These are phyloP conservation scores for Limnothrissa miodon DNA, from an alignment of 2,113 vertebrate species.

Conservation along the genomic window DNA sequence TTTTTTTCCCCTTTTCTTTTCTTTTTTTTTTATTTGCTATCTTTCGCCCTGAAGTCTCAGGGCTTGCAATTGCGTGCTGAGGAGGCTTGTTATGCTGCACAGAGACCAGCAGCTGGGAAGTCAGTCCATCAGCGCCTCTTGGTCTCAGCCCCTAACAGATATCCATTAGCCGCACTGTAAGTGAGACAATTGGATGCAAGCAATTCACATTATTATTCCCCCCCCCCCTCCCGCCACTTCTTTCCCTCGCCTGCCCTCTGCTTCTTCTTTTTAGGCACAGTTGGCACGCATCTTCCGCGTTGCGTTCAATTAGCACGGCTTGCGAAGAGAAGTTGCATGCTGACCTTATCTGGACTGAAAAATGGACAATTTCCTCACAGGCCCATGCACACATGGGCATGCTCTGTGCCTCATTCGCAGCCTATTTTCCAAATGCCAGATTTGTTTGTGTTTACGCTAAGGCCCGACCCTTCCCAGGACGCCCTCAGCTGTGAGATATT, in stretches of 20 bases:
- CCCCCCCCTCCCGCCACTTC: too few relatives aligned
- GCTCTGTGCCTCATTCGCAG: slow-evolving; percentile 55
- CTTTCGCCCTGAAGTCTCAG: neutral
- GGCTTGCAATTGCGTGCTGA: neutral
- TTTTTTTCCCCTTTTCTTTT: neutral
- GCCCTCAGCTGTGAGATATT: slow-evolving; percentile 23
- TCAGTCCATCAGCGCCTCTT: neutral
- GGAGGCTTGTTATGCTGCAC: neutral
- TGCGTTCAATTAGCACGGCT: slow-evolving; percentile 58
- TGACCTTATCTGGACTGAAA: slow-evolving; percentile 70
- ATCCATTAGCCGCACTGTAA: neutral
- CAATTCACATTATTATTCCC: neutral
- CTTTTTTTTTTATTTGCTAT: neutral
- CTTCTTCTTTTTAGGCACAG: neutral
- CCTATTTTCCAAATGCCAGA: slow-evolving; percentile 64
- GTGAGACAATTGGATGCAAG: neutral
- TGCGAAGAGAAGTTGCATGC: slow-evolving; percentile 45
- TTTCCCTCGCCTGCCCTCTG: neutral
- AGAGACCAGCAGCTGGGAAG: neutral
- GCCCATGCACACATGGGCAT: slow-evolving; percentile 14
- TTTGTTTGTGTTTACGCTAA: slow-evolving; percentile 57
- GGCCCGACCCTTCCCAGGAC: neutral
- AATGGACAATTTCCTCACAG: slow-evolving; percentile 62
- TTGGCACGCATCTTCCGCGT: slow-evolving; percentile 1
- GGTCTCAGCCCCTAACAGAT: neutral